Evolutionary conservation across 2,797 vertebrate species (phyloP).

Genomic region (Eulemur albifrons): DNA sequence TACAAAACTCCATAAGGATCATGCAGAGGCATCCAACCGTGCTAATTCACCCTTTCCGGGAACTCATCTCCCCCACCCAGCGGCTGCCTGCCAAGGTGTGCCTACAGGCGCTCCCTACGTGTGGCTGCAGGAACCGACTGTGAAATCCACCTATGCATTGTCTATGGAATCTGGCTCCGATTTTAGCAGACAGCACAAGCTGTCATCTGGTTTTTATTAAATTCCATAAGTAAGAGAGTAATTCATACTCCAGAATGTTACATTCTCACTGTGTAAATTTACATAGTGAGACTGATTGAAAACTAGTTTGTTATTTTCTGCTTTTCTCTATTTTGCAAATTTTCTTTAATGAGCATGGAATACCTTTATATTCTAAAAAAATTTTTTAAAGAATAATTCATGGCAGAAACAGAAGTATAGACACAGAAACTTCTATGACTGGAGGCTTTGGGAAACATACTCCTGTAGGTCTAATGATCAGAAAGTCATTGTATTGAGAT

Average conservation of each 20-base stretch:
- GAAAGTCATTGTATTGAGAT: neutral
- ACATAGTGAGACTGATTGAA: constrained; percentile 37
- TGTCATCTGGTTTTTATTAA: constrained; percentile 64
- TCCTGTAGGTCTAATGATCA: neutral
- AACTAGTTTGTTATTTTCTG: constrained; percentile 54
- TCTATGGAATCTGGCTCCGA: constrained; percentile 31
- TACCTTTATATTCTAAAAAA: constrained; percentile 12
- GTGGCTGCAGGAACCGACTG: neutral
- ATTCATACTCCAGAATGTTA: constrained; percentile 56
- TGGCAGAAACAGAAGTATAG: constrained; percentile 1
- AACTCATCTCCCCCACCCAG: neutral
- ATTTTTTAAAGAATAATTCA: neutral
- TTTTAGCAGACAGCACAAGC: neutral
- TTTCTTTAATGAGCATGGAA: constrained; percentile 18
- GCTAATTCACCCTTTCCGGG: neutral
- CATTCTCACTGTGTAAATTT: constrained; percentile 35
- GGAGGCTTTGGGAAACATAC: neutral
- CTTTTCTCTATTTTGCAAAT: constrained; percentile 46
- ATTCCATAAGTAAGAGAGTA: constrained; percentile 42
- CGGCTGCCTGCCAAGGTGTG: neutral
- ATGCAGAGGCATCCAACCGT: neutral
- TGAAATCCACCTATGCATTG: constrained; percentile 10
- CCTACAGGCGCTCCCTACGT: neutral
- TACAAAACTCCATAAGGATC: neutral
- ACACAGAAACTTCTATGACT: neutral